These are phyloP conservation scores for Leptopilina clavipes DNA, from an alignment of 1,140 invertebrate genomes.

Conservation along the genomic window DNA sequence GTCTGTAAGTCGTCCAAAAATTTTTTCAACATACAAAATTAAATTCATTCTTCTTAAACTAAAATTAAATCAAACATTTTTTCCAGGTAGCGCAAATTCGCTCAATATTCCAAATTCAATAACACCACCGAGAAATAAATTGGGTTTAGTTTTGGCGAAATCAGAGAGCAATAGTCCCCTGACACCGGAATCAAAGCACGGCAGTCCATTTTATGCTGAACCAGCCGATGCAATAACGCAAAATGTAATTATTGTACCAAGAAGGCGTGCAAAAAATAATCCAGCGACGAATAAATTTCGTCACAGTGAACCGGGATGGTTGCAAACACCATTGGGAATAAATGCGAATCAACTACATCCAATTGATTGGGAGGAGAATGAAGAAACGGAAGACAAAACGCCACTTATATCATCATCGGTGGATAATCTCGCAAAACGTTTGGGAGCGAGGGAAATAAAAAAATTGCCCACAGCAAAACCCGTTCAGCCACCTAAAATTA, in stretches of 20 bases:
- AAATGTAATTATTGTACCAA: constrained; percentile 69
- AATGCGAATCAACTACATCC: constrained; percentile 73
- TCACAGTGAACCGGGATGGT: constrained; percentile 80
- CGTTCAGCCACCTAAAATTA: constrained; percentile 82
- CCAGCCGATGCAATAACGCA: constrained; percentile 88
- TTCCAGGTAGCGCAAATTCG: constrained; percentile 69
- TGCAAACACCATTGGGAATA: constrained; percentile 70
- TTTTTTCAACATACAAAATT: too few relatives aligned
- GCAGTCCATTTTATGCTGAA: constrained; percentile 93
- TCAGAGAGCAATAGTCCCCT: constrained; percentile 69
- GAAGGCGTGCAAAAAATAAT: constrained; percentile 65
- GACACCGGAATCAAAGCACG: constrained; percentile 77
- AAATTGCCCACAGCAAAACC: constrained; percentile 81
- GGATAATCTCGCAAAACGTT: constrained; percentile 77
- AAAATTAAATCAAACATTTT: not conserved
- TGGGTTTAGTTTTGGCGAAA: constrained; percentile 67
- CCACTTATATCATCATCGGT: constrained; percentile 80
- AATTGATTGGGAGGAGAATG: constrained; percentile 77
- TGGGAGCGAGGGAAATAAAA: constrained; percentile 72
- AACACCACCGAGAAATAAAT: constrained; percentile 69
- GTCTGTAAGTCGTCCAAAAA: constrained; percentile 82
- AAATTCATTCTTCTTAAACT: too few relatives aligned
- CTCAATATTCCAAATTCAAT: constrained; percentile 67
- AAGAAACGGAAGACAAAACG: constrained; percentile 71
- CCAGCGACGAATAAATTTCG: constrained; percentile 72